Conservation (phyloP, 2,888 invertebrate genomes). For the Apodemia mormo region DNA sequence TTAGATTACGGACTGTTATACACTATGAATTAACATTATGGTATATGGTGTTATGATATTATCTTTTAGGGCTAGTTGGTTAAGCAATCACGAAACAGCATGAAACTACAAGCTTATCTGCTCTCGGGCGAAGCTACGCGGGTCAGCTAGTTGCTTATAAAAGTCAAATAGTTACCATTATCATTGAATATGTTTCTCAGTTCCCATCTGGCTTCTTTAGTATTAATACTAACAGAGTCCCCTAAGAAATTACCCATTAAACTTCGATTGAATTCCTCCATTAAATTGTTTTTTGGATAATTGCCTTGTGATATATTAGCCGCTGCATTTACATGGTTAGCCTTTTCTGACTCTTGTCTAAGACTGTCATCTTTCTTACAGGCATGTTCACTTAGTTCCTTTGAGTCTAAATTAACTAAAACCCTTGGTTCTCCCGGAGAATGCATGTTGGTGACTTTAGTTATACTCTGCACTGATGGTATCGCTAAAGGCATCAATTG, state of each 20-base stretch:
- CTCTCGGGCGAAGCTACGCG: too few relatives aligned
- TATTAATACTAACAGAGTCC: conserved; percentile 85
- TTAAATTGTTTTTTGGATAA: conserved; percentile 67
- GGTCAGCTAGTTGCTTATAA: not conserved
- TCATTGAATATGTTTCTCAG: conserved; percentile 84
- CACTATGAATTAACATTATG: too few relatives aligned
- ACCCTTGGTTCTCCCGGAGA: conserved; percentile 76
- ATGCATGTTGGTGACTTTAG: conserved; percentile 73
- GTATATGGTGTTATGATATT: too few relatives aligned
- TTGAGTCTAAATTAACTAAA: conserved; percentile 72
- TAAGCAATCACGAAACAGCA: too few relatives aligned
- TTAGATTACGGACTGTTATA: too few relatives aligned
- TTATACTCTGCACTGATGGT: conserved; percentile 71
- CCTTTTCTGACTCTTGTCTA: conserved; percentile 57
- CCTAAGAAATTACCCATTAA: conserved; percentile 77
- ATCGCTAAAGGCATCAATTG: conserved; percentile 72
- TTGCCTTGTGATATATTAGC: conserved; percentile 46
- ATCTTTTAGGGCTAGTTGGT: too few relatives aligned
- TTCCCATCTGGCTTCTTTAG: conserved; percentile 85
- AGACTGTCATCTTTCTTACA: conserved; percentile 60
- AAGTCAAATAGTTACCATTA: conserved; percentile 53
- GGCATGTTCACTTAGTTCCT: conserved; percentile 69
- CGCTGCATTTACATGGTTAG: conserved; percentile 52
- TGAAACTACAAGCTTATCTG: too few relatives aligned
- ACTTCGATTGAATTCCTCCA: conserved; percentile 75